Conservation (phyloP, 2,113 vertebrate species). For the Periophthalmodon schlosseri region DNA sequence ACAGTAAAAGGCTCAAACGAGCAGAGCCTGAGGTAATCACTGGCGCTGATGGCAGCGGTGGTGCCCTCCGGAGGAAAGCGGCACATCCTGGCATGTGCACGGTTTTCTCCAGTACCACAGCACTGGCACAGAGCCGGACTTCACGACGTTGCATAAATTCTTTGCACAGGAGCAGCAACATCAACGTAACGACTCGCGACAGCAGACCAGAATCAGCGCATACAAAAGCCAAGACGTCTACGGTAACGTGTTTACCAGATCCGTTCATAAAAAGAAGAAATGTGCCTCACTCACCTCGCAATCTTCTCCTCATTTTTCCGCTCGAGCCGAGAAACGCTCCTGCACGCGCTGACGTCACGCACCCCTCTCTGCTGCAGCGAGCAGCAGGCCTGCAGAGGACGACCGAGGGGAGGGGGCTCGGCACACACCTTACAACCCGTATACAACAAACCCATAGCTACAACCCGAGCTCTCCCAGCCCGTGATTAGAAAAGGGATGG, state of each 20-base stretch:
- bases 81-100: constrained; percentile 40
- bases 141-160: constrained; percentile 42
- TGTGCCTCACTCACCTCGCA: constrained; percentile 75
- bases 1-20: constrained; percentile 7
- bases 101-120: constrained; percentile 32
- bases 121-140: constrained; percentile 36
- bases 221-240: neutral
- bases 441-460: neutral
- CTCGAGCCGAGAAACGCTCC: constrained; percentile 70
- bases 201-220: constrained; percentile 7
- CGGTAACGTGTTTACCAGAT: constrained; percentile 8
- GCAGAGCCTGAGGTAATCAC: constrained; percentile 26
- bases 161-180: constrained; percentile 38
- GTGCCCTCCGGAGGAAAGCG: constrained; percentile 31
- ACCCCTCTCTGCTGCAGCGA: constrained; percentile 76
- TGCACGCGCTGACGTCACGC: constrained; percentile 78
- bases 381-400: constrained; percentile 70
- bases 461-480: constrained; percentile 10
- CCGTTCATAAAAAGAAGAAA: constrained; percentile 48
- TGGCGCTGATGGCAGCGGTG: constrained; percentile 25
- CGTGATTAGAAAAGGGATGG: constrained; percentile 4
- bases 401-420: constrained; percentile 33
- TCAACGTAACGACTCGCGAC: constrained; percentile 27
- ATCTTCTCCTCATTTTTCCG: constrained; percentile 71
- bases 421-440: neutral